A percentile compares a stretch with the other conserved stretches of the same genome.
phyloP scores from a whole-genome alignment of 1,140 invertebrate genomes.

The Drosophila sulfurigaster region DNA sequence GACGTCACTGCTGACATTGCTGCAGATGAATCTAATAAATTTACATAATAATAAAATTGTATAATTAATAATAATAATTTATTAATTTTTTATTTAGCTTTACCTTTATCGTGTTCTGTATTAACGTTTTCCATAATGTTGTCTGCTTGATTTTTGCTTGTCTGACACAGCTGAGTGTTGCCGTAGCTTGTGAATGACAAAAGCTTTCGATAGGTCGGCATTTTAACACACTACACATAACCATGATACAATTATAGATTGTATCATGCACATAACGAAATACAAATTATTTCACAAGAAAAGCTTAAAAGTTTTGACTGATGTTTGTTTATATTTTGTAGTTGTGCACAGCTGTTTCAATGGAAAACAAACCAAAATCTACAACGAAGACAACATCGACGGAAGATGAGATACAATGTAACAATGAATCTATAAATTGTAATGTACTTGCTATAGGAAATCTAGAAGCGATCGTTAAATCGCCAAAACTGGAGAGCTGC shows the following conservation, averaged over 20 bases:
- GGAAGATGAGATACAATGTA: background rate
- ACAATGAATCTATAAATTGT: background rate
- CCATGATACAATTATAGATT: no score
- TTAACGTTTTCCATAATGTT: constrained; percentile 7
- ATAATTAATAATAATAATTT: background rate
- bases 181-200: constrained; percentile 4
- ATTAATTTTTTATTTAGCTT: background rate
- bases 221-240: background rate
- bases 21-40: background rate
- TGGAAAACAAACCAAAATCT: background rate
- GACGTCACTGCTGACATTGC: background rate
- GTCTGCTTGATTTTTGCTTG: background rate
- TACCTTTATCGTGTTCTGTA: background rate
- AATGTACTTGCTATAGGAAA: no score
- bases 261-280: background rate
- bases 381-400: no score
- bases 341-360: background rate
- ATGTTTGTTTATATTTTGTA: background rate
- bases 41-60: background rate
- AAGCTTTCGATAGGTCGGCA: background rate
- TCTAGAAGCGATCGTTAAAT: no score
- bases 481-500: no score
- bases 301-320: background rate
- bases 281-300: constrained; percentile 19
- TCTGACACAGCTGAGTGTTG: constrained; percentile 4